Evolutionary conservation across 2,113 vertebrate species (phyloP), one percentile per base, ranked within the genome.

Genomic region (Equus quagga): DNA sequence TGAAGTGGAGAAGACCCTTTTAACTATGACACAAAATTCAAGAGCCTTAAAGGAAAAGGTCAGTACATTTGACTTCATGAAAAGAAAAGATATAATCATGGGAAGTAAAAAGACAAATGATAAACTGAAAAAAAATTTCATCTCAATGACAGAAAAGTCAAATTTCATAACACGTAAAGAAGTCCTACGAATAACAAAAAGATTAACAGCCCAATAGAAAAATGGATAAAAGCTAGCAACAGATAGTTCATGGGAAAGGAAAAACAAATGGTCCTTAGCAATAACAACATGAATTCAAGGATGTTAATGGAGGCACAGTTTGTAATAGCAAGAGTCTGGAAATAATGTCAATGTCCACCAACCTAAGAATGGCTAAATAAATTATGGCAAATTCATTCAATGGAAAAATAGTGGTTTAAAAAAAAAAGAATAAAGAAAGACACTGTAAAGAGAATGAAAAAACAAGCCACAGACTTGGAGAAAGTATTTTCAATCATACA

Each of bases 31-130:
- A 65, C 56, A 89, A 69, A 91, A 91, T 62, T 62, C n/a, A 91
- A n/a, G 11, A 79, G 33, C 5, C 88, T 70, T 78, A 79, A 56
- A 60, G 14, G 33, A 67, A 78, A 78, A 84, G 49, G 41, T 90
- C 8, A 4, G 36, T 90, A 73, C 24, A 51, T 91, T 41, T 84
- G 70, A 56, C 86, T 78, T 95, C 31, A 78, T 33, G 26, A 85
- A 91, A 70, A 69, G 60, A 41, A 58, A 79, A 46, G 84, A 51
- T 60, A n/a, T 26, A 73, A 64, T 75, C 33, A 33, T 41, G 46
- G 31, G 54, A 58, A 70, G 33, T 79, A 85, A 91, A 86, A 70
- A 86, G 54, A 31, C 31, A 90, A 95, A 85, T n/a, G 31, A 79
- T n/a, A 70, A 33, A 62, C 44, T 19, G 44, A 24, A 83, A 69